Base-by-base conservation (phyloP, 2,888 invertebrate species). In the Nomada ferruginata region DNA sequence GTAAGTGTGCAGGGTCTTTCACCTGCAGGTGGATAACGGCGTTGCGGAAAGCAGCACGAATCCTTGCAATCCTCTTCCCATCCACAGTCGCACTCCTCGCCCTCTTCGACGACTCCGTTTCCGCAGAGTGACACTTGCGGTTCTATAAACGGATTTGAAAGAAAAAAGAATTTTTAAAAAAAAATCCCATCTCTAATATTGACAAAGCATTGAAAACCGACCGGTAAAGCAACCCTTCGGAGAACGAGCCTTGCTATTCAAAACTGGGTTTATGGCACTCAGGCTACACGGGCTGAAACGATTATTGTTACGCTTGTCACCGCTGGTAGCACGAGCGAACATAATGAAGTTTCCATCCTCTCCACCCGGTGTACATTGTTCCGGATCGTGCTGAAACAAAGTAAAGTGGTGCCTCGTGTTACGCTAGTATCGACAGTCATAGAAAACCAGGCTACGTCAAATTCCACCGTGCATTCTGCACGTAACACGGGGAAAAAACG, bases 311-410 rank as follows among this genome's bases (percentile, higher is more conserved):
- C 97, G 97, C 92, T 98, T 97, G 94, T 99, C 99, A 59, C 99
- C 99, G 90, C 98, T 98, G 73, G 99, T 99, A 52, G 99, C 99
- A 85, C 99, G 96, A 29, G 99, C 98, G 94, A 99, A 99, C 99
- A 99, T 99, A 92, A 99, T 99, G 94, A 97, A 99, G 95, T 99
- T 99, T 60, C 99, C 99, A 93, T 98, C 98, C 92, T 98, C 98
- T 23, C 97, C 98, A 76, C 98, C 98, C 5, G 99, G 99, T 0
- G 98, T 98, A 94, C 97, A 99, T 92, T 96, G 96, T 94, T 98
- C 98, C 0, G 98, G 98, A 94, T 99, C 99, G 93, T 99, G 99
- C 98, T 98, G 94, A 76, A 83, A 90, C 85, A 89, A 85, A 86
- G 83, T 84, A 52, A 76, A 72, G 79, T 55, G 74, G 29, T 47